Evolutionary conservation across 1,140 invertebrate species (phyloP).

Genomic region (Papilio polytes): DNA sequence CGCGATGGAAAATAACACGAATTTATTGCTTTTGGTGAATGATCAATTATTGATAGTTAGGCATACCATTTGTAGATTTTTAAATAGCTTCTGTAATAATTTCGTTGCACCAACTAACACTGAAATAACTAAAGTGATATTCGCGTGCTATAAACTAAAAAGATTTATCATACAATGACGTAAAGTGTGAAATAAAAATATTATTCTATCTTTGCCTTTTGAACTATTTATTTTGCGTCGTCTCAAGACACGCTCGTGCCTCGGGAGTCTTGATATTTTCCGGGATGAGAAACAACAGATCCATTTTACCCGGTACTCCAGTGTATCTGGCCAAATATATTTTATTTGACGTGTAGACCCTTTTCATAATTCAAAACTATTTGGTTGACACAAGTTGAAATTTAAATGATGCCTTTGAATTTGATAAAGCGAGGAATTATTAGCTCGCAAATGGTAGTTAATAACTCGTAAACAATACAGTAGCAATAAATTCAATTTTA

Average conservation of each 20-base stretch:
- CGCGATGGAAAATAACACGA: neutral
- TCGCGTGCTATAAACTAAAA: neutral
- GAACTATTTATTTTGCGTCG: conserved; percentile 7
- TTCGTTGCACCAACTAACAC: neutral
- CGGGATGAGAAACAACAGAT: conserved; percentile 2
- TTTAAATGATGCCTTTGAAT: neutral
- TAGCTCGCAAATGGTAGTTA: no score
- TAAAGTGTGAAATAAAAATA: neutral
- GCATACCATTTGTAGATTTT: no score
- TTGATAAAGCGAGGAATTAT: neutral
- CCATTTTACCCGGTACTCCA: conserved; percentile 5
- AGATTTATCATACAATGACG: neutral
- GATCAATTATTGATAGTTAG: neutral
- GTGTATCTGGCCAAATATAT: neutral
- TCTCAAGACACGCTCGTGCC: neutral
- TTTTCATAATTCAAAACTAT: neutral
- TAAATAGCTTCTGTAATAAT: no score
- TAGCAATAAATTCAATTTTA: neutral
- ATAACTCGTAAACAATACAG: neutral
- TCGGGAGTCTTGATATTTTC: conserved; percentile 3
- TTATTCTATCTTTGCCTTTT: neutral
- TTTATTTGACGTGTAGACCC: neutral
- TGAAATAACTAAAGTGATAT: neutral
- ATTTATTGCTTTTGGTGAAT: neutral
- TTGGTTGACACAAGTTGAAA: neutral